These are phyloP conservation scores for Zosterops japonicus DNA, from an alignment of 2,113 vertebrate species.

Conservation along the genomic window DNA sequence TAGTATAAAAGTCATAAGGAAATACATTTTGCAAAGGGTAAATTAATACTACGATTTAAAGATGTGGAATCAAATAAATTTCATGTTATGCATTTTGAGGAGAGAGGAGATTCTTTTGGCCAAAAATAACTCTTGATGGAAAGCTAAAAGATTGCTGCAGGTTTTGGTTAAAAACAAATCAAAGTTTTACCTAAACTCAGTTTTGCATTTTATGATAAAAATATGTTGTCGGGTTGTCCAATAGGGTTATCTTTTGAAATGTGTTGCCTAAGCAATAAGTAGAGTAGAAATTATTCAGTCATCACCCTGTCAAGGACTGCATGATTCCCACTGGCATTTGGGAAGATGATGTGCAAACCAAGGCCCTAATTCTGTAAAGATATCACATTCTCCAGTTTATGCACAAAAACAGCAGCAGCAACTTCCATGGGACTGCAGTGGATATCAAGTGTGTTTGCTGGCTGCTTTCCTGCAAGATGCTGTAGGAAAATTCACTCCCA, in stretches of 20 bases:
- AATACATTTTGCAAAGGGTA: not conserved
- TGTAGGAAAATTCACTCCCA: not conserved
- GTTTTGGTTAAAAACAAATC: not conserved
- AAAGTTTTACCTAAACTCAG: not conserved
- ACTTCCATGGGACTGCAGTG: not conserved
- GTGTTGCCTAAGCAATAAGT: slow-evolving; percentile 6
- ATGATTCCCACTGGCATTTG: slow-evolving; percentile 28
- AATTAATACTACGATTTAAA: not conserved
- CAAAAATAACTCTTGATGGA: not conserved
- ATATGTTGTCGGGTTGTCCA: slow-evolving; percentile 34
- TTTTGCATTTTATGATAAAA: not conserved
- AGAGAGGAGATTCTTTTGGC: not conserved
- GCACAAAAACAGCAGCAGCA: not conserved
- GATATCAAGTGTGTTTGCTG: not conserved
- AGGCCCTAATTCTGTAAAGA: not conserved
- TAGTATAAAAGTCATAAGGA: not conserved
- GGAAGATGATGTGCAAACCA: not conserved
- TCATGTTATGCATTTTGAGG: not conserved
- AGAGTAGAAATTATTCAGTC: slow-evolving; percentile 43
- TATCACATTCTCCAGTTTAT: not conserved
- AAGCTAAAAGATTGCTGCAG: not conserved
- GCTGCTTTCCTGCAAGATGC: not conserved
- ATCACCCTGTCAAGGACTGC: slow-evolving; percentile 13
- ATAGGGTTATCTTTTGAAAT: slow-evolving; percentile 16
- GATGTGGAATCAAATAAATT: not conserved